Evolutionary conservation across 2,797 vertebrate species (phyloP).

Genomic region (Ambastaia sidthimunki): DNA sequence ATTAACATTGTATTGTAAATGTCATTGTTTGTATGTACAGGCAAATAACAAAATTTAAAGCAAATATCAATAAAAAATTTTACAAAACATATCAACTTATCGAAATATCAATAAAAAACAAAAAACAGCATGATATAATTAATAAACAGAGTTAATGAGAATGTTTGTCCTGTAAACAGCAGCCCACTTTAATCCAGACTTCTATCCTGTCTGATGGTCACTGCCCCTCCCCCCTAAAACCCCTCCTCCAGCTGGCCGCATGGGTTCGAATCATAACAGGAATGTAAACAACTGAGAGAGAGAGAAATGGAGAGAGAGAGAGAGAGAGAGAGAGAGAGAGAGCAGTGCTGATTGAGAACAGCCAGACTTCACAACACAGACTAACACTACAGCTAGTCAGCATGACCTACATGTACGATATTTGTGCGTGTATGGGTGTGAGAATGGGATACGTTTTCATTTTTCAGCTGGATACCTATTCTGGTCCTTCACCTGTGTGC

Average conservation of each 20-base stretch:
- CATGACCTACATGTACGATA: conserved; percentile 53
- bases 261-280: conserved; percentile 44
- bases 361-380: conserved; percentile 43
- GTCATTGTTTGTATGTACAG: too few species aligned
- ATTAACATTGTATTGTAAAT: not conserved
- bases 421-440: not conserved
- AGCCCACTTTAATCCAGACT: conserved; percentile 47
- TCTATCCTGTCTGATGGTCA: conserved; percentile 38
- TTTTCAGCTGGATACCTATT: too few species aligned
- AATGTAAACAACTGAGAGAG: conserved; percentile 55
- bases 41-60: too few species aligned
- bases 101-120: not conserved
- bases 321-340: too few species aligned
- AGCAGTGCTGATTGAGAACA: conserved; percentile 22
- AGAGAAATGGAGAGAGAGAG: not conserved
- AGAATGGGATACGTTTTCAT: not conserved
- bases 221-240: conserved; percentile 37
- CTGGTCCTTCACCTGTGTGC: too few species aligned
- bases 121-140: not conserved
- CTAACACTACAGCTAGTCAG: conserved; percentile 38
- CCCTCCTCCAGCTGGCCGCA: conserved; percentile 48
- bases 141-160: not conserved
- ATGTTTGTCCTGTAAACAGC: conserved; percentile 24
- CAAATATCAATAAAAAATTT: too few species aligned
- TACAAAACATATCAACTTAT: too few species aligned